Evolutionary conservation across 2,797 vertebrate species (phyloP).

Genomic region (Dallia pectoralis): DNA sequence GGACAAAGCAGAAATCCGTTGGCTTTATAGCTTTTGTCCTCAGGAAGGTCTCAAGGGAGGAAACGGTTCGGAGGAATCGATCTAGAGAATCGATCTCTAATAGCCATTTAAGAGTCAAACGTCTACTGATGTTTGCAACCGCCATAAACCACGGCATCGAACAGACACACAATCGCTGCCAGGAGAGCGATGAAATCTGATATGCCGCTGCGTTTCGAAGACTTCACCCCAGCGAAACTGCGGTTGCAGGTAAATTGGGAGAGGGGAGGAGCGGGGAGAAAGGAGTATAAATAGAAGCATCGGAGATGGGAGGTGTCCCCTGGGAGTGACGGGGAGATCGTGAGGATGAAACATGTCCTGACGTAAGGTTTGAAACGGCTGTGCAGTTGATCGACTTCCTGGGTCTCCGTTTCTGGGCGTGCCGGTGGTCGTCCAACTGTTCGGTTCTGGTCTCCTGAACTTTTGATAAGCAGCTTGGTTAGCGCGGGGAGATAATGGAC

Average conservation of each 20-base stretch:
- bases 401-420: neutral
- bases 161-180: neutral
- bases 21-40: neutral
- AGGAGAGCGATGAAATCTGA: neutral
- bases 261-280: neutral
- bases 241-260: neutral
- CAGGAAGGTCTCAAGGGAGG: neutral
- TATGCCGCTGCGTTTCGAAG: neutral
- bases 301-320: neutral
- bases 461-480: neutral
- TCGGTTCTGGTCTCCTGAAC: neutral
- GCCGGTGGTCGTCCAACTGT: neutral
- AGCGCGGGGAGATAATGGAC: slow-evolving; percentile 46
- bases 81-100: neutral
- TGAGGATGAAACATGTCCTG: slow-evolving; percentile 25
- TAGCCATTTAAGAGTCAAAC: neutral
- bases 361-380: neutral
- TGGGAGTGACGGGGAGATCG: neutral
- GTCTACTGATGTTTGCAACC: neutral
- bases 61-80: neutral
- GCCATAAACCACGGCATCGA: neutral
- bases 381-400: neutral
- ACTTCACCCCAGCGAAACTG: neutral
- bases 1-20: neutral
- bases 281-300: neutral